phyloP scores from a whole-genome alignment of 2,888 invertebrate genomes.

The Ypsolopha scabrella region DNA sequence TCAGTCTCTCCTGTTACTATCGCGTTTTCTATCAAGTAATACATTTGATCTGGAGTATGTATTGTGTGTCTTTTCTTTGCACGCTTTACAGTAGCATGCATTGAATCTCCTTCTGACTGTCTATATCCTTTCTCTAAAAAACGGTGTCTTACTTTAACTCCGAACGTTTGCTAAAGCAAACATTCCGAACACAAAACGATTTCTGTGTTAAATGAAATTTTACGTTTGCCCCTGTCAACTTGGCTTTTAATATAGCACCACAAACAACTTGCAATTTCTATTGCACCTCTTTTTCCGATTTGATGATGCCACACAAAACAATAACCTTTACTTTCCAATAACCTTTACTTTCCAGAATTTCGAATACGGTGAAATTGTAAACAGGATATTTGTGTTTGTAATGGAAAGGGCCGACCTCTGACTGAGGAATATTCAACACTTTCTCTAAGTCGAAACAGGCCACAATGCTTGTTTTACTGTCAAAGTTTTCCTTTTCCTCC shows the following conservation, averaged over 20 bases:
- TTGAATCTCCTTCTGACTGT: conserved; percentile 10
- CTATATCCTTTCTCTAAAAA: conserved; percentile 10
- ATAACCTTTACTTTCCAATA: too few species aligned
- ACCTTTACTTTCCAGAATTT: neutral
- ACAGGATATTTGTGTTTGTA: conserved; percentile 13
- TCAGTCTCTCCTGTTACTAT: neutral
- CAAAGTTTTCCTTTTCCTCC: conserved; percentile 11
- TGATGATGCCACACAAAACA: conserved; percentile 4
- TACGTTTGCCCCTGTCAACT: neutral
- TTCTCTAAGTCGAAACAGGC: conserved; percentile 18
- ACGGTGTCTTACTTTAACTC: conserved; percentile 5
- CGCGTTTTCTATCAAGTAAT: neutral
- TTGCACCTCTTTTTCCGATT: neutral
- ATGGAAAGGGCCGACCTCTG: conserved; percentile 15
- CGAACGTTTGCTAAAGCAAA: neutral
- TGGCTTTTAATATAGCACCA: neutral
- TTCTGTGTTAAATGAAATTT: neutral
- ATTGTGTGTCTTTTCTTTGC: conserved; percentile 5
- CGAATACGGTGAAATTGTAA: conserved; percentile 2
- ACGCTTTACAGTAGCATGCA: conserved; percentile 8
- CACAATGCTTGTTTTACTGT: conserved; percentile 1
- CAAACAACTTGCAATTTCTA: neutral
- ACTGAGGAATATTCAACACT: conserved; percentile 17
- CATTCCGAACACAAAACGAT: neutral
- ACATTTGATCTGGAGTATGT: conserved; percentile 8